Percentiles rank a stretch among this genome's conserved stretches.
Conservation (phyloP, 2,113 vertebrate genomes). For the Chionis minor region DNA sequence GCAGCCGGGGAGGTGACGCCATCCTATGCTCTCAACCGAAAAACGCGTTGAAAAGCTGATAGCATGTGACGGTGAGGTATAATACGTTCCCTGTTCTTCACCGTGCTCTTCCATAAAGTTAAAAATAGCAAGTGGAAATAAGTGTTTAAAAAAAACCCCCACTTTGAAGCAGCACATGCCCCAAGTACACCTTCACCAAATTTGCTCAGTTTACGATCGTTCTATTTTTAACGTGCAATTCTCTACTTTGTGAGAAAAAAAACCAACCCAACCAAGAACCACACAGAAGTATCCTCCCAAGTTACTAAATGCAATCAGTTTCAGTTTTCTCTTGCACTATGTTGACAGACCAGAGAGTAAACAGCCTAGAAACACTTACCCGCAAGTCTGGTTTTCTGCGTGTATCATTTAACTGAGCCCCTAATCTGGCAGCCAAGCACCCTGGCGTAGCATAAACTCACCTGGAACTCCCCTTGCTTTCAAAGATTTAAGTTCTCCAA, state of each 20-base stretch:
- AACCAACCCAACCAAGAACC: neutral
- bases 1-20: neutral
- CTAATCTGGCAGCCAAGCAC: neutral
- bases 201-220: fast-evolving
- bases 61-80: neutral
- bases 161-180: neutral
- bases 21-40: neutral
- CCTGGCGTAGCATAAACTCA: fast-evolving
- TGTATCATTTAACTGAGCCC: neutral
- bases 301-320: neutral
- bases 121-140: slow-evolving; percentile 45
- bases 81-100: neutral
- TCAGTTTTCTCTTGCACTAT: neutral
- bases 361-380: neutral
- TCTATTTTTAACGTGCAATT: neutral
- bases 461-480: slow-evolving; percentile 33
- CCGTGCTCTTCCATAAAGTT: neutral
- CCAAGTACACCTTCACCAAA: neutral
- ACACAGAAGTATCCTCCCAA: neutral
- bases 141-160: neutral
- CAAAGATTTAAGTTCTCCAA: slow-evolving; percentile 51
- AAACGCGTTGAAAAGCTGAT: neutral
- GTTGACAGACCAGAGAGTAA: neutral
- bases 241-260: neutral
- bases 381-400: fast-evolving